Evolutionary conservation across 2,113 vertebrate species (phyloP).

Genomic region (Alligator mississippiensis): DNA sequence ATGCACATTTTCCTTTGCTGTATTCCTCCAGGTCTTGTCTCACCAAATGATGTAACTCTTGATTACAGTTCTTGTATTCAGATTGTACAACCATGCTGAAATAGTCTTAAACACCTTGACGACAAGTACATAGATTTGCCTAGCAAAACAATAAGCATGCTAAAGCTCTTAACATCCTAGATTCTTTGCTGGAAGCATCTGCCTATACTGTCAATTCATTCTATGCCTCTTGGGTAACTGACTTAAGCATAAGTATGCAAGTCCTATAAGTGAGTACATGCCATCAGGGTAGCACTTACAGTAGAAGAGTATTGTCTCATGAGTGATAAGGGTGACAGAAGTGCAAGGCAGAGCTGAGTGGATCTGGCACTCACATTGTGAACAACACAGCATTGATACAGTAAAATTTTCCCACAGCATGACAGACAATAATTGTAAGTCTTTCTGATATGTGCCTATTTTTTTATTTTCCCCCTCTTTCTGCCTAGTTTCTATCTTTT

Average conservation of each 20-base stretch:
- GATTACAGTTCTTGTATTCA: conserved; percentile 73
- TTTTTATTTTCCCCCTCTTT: neutral
- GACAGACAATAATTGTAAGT: conserved; percentile 62
- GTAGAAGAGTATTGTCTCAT: conserved; percentile 43
- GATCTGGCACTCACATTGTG: conserved; percentile 64
- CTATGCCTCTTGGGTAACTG: conserved; percentile 54
- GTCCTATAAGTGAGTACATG: conserved; percentile 38
- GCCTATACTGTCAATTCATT: conserved; percentile 59
- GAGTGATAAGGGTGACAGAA: conserved; percentile 63
- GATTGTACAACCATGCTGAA: conserved; percentile 58
- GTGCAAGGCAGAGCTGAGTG: conserved; percentile 59
- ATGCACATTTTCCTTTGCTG: conserved; percentile 66
- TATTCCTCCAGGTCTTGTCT: conserved; percentile 75
- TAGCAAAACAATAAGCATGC: conserved; percentile 69
- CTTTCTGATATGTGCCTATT: conserved; percentile 5
- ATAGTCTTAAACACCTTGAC: conserved; percentile 71
- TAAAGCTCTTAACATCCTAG: conserved; percentile 58
- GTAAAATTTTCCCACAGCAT: conserved; percentile 57
- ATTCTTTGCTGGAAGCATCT: conserved; percentile 64
- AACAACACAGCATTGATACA: conserved; percentile 30
- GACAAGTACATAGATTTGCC: conserved; percentile 72
- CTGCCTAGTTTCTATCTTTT: conserved; percentile 39
- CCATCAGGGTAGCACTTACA: conserved; percentile 44
- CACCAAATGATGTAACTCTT: conserved; percentile 70
- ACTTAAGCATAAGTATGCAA: conserved; percentile 39